Percentiles rank a stretch among this genome's conserved stretches.
Conservation (phyloP, 1,140 invertebrate genomes). For the Cyclina sinensis region DNA sequence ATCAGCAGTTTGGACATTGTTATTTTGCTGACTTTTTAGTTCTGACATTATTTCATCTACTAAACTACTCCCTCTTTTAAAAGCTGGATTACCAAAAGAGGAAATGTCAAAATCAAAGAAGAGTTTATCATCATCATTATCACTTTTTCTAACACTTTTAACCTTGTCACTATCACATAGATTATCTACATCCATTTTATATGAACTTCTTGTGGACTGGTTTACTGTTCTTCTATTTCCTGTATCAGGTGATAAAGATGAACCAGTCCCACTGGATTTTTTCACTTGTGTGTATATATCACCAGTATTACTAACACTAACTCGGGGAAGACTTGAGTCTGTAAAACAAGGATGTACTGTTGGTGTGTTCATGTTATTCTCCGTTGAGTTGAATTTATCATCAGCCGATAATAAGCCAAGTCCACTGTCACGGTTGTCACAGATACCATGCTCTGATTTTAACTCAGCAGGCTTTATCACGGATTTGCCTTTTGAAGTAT, state of each 20-base stretch:
- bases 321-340: constrained; percentile 53
- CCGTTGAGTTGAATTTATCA: constrained; percentile 36
- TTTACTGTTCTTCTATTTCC: neutral
- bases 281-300: constrained; percentile 61
- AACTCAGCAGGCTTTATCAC: neutral
- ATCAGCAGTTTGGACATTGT: neutral
- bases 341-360: constrained; percentile 10
- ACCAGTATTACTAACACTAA: constrained; percentile 46
- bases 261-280: constrained; percentile 34
- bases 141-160: neutral
- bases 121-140: neutral
- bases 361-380: neutral
- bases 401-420: constrained; percentile 48
- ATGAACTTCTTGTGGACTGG: neutral
- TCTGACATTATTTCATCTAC: constrained; percentile 65
- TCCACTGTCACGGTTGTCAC: constrained; percentile 50
- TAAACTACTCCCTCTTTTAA: constrained; percentile 41
- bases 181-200: neutral
- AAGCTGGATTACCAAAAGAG: neutral
- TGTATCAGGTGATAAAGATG: neutral
- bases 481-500: neutral
- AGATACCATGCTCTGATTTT: neutral
- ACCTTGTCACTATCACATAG: neutral
- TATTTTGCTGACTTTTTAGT: constrained; percentile 8
- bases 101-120: constrained; percentile 53